phyloP scores from a whole-genome alignment of 1,140 invertebrate genomes.

The Pollicipes pollicipes region DNA sequence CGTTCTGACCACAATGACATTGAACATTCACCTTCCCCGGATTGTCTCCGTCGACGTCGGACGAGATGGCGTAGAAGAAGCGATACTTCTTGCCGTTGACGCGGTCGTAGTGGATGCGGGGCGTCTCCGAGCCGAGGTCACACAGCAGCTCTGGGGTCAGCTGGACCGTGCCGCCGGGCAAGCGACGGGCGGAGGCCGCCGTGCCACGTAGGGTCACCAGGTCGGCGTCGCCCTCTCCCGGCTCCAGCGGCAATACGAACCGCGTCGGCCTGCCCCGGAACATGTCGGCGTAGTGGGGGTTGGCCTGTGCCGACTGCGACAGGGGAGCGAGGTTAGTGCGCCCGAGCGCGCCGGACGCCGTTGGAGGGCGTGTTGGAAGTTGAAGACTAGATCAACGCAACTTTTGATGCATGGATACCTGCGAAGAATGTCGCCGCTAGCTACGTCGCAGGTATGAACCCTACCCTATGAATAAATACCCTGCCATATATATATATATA shows the following conservation, averaged over 20 bases:
- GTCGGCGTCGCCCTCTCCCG: slow-evolving; percentile 8
- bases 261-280: slow-evolving; percentile 55
- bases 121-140: slow-evolving; percentile 62
- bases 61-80: slow-evolving; percentile 76
- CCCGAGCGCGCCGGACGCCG: no score
- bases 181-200: slow-evolving; percentile 32
- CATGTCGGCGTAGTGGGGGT: slow-evolving; percentile 57
- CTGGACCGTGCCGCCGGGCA: slow-evolving; percentile 31
- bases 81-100: slow-evolving; percentile 47
- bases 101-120: slow-evolving; percentile 52
- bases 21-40: slow-evolving; percentile 58
- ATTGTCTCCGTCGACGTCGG: slow-evolving; percentile 59
- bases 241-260: slow-evolving; percentile 42
- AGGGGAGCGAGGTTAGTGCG: no score
- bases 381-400: no score
- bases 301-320: background rate
- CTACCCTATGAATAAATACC: background rate
- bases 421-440: no score
- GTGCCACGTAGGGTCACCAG: slow-evolving; percentile 22
- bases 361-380: no score
- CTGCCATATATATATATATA: background rate
- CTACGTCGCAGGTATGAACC: background rate
- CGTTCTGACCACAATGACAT: no score
- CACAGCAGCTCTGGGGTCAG: slow-evolving; percentile 46
- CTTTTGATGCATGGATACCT: no score